Evolutionary conservation across 1,140 invertebrate genomes (phyloP), one percentile per base, ranked within the genome.

Genomic region (Pteromalus puparum): DNA sequence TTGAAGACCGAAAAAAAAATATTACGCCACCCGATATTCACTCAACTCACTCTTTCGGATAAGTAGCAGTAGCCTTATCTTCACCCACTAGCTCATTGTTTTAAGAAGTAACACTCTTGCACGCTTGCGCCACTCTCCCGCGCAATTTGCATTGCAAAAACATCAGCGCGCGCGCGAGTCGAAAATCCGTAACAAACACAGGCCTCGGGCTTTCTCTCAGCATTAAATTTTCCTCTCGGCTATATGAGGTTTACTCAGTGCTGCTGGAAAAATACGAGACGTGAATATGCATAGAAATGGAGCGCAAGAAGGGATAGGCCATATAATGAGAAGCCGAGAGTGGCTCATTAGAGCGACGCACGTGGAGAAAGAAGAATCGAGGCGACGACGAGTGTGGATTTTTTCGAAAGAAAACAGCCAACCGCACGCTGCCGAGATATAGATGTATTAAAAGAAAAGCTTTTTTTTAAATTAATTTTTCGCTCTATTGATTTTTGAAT

Each of bases 111-210:
- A 73, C 72, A 73, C 18, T 21, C 18, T 42, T 7, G 30, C 30
- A 10, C 26, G 67, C n/a, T n/a, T n/a, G n/a, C 26, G n/a, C 18
- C 65, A 5, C 65, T 15, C 65, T 26, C 7, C 1, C 65, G 21
- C 68, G 28, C 34, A 73, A 70, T 73, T 73, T 73, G 72, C 72
- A 73, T 42, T 73, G 72, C 72, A 73, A 38, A 73, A 38, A 73
- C 18, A 30, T n/a, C n/a, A n/a, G n/a, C n/a, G n/a, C n/a, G 15
- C 5, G n/a, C 7, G 28, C 30, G 34, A 5, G 72, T 38, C 30
- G 72, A 38, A 73, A 73, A 73, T 73, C 72, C 72, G 72, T 73
- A 73, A 73, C 72, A 73, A 73, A 73, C 72, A 73, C 72, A 73
- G 24, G 28, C 68, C 30, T 13, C 70, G 6, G n/a, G 7, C 30